Conservation (phyloP, 1,140 invertebrate genomes). For the Neelides sp. region DNA sequence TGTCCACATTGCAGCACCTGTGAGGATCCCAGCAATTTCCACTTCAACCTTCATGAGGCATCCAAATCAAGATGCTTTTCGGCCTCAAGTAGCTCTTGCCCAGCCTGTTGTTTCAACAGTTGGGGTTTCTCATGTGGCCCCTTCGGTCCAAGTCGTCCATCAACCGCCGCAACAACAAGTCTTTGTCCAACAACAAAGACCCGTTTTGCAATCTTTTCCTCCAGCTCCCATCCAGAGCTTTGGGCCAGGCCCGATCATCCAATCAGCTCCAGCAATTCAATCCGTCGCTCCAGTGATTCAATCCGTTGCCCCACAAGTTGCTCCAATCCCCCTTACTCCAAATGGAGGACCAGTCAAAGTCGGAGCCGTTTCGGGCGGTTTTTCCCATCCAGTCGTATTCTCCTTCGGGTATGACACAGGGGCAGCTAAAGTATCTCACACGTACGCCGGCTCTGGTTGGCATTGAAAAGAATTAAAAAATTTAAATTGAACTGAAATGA, state of each 20-base stretch:
- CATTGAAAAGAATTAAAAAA: conserved; percentile 1
- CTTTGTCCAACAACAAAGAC: neutral
- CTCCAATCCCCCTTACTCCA: conserved; percentile 2
- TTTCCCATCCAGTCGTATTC: conserved; percentile 27
- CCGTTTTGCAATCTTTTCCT: conserved; percentile 7
- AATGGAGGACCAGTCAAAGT: neutral
- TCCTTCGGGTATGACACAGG: conserved; percentile 23
- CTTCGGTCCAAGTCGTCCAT: conserved; percentile 9
- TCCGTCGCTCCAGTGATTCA: neutral
- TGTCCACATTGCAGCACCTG: too few species aligned
- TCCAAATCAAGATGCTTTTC: too few species aligned
- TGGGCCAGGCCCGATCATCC: neutral
- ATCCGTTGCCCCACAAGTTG: neutral
- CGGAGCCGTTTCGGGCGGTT: conserved; percentile 7
- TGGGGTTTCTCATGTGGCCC: conserved; percentile 1
- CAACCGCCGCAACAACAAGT: conserved; percentile 3
- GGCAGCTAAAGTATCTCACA: conserved; percentile 24
- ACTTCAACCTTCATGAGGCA: too few species aligned
- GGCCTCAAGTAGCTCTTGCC: conserved; percentile 1
- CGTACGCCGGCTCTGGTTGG: conserved; percentile 29
- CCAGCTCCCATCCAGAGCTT: conserved; percentile 2
- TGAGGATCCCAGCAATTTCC: too few species aligned
- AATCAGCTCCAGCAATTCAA: conserved; percentile 5
- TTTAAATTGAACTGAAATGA: too few species aligned
- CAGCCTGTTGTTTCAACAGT: conserved; percentile 1